Evolutionary conservation across 2,797 vertebrate species (phyloP).

Genomic region (Ptychobarbus kaznakovi): DNA sequence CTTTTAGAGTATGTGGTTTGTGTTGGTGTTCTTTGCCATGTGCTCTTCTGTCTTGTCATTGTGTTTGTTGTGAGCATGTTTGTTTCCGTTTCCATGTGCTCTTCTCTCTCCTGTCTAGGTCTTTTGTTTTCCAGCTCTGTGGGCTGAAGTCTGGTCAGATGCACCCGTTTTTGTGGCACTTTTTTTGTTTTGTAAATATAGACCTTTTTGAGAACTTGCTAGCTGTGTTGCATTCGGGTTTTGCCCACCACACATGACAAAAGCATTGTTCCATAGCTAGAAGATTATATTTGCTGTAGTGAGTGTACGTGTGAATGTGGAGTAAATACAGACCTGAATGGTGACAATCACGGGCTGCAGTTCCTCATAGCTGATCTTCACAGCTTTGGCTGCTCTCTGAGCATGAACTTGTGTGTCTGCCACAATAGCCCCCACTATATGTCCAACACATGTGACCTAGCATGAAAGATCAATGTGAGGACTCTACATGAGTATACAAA

Average conservation of each 20-base stretch:
- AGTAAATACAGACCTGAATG: conserved; percentile 82
- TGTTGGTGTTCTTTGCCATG: neutral
- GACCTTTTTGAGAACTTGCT: neutral
- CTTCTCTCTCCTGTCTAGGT: neutral
- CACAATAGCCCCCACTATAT: conserved; percentile 90
- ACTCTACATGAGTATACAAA: neutral
- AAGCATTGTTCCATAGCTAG: neutral
- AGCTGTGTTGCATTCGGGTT: neutral
- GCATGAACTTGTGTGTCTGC: conserved; percentile 90
- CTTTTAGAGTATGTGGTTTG: neutral
- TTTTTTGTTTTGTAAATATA: neutral
- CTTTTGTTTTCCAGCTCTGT: neutral
- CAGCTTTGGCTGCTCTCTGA: conserved; percentile 86
- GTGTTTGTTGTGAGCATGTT: neutral
- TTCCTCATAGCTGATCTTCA: conserved; percentile 88
- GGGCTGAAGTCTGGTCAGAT: neutral
- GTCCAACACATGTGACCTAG: conserved; percentile 94
- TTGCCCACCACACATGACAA: neutral
- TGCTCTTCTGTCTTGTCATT: neutral
- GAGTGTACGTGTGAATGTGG: neutral
- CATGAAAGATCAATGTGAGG: conserved; percentile 17
- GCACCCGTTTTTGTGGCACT: neutral
- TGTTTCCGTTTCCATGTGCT: neutral
- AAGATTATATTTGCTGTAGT: neutral
- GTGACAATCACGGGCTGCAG: conserved; percentile 83